Evolutionary conservation across 2,888 invertebrate genomes (phyloP), one percentile per base, ranked within the genome.

Genomic region (Patella caerulea): DNA sequence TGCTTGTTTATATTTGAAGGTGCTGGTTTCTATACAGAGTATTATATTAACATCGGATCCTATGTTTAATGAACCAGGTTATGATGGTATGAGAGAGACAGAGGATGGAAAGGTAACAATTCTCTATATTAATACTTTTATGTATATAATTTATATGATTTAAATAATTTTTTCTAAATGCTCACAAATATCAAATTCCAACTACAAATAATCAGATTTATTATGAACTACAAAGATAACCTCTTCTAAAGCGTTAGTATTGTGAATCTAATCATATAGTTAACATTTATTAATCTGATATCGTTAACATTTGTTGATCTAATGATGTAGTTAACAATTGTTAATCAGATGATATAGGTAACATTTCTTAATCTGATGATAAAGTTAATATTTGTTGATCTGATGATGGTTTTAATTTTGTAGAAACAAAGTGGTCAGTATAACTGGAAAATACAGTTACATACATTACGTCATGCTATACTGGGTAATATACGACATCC

Each of bases 41-140:
- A 79, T 83, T 77, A 83, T 83, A 53, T 77, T 83, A 34, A 82
- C 81, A 17, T 72, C 79, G 19, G 79, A 82, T 52, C 83, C 83
- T 5, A 80, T 83, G 76, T 83, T 81, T 75, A 83, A 83, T 72
- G 83, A 83, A 70, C 83, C 83, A 53, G 83, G 83, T 56, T 82
- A 83, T 71, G 83, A 83, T 53, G 79, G 81, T 19, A 73, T 81
- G 65, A 75, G 77, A 71, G 82, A 54, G 17, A 80, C 81, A 9
- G 72, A 69, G 11, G 83, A 82, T 71, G 81, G 81, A 19, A 65
- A 81, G 75, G 83, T 83, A 72, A 53, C 72, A 65, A 7, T 15
- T 29, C 34, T 19, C 15, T 19, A 15, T 71, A 17, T n/a, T 15
- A 71, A 71, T 1, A n/a, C 0, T 5, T 65, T 19, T 45, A 52